Percentiles rank a stretch among this genome's conserved stretches.
These are phyloP conservation scores for Porites cylindrica DNA, from an alignment of 92 coral and sea anemone genomes.

Conservation along the genomic window DNA sequence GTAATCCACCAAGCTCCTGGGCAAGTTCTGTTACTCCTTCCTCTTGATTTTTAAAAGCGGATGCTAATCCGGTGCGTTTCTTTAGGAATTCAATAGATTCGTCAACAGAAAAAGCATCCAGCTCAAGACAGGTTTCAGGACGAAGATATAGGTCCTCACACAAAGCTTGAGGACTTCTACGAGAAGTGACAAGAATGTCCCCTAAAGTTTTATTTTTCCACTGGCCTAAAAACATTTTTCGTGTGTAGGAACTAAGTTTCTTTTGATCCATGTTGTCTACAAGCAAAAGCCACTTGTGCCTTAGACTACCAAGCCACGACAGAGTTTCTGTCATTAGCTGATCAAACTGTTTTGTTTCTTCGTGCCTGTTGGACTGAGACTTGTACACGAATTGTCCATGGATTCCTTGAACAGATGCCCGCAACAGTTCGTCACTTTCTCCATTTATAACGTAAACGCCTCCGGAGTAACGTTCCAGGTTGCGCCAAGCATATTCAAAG, in stretches of 20 bases:
- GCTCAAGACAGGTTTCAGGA: constrained; percentile 45
- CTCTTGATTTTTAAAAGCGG: neutral
- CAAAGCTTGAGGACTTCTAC: constrained; percentile 59
- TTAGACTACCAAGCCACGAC: constrained; percentile 39
- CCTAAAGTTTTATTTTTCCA: constrained; percentile 70
- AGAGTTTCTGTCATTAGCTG: constrained; percentile 59
- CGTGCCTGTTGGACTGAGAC: constrained; percentile 20
- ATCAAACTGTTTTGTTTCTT: constrained; percentile 13
- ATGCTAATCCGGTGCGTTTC: neutral
- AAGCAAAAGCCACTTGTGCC: constrained; percentile 64
- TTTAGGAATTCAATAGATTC: constrained; percentile 9
- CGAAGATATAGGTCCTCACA: constrained; percentile 48
- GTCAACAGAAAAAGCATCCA: constrained; percentile 7
- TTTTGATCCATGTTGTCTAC: constrained; percentile 66
- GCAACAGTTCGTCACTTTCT: constrained; percentile 45
- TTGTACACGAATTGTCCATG: constrained; percentile 37
- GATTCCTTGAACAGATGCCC: constrained; percentile 18
- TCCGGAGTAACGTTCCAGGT: constrained; percentile 40
- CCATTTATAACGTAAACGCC: constrained; percentile 66
- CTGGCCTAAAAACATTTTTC: constrained; percentile 59
- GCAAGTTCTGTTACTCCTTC: constrained; percentile 6
- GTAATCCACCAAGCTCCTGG: constrained; percentile 59
- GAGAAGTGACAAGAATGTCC: constrained; percentile 74
- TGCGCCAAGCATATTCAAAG: constrained; percentile 50
- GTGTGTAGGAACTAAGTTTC: constrained; percentile 53